phyloP scores from a whole-genome alignment of 2,797 vertebrate species.

The Parauchenoglanis punctatus region DNA sequence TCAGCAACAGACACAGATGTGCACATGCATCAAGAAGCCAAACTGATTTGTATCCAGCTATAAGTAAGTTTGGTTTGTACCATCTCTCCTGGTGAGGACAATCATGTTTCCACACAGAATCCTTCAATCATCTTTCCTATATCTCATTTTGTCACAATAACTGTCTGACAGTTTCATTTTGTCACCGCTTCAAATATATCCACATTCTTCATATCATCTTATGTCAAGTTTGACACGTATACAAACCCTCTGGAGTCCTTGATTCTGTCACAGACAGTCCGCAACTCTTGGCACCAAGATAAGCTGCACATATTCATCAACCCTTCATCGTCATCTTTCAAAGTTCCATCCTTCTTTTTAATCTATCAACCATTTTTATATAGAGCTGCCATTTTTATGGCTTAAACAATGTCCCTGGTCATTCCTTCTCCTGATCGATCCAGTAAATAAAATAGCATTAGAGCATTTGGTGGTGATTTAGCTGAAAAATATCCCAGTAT shows the following conservation, averaged over 20 bases:
- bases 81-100: constrained; percentile 47
- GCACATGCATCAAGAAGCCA: constrained; percentile 53
- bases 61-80: constrained; percentile 38
- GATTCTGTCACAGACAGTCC: neutral
- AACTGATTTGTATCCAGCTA: constrained; percentile 24
- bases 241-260: constrained; percentile 37
- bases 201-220: constrained; percentile 32
- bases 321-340: constrained; percentile 26
- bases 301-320: constrained; percentile 5
- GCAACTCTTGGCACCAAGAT: constrained; percentile 20
- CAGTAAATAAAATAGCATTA: constrained; percentile 6
- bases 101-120: constrained; percentile 43
- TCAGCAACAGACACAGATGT: constrained; percentile 33
- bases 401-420: constrained; percentile 1
- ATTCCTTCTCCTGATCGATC: neutral
- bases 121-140: constrained; percentile 61
- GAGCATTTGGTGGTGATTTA: neutral
- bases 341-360: neutral
- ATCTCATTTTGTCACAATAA: constrained; percentile 42
- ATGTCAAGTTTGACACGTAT: constrained; percentile 35
- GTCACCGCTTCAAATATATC: constrained; percentile 32
- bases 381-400: neutral
- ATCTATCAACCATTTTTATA: neutral
- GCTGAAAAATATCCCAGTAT: constrained; percentile 2
- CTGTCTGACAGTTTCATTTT: constrained; percentile 25